These are phyloP conservation scores for Megaustenia siamemsis DNA, from an alignment of 2,888 invertebrate species.

Conservation along the genomic window DNA sequence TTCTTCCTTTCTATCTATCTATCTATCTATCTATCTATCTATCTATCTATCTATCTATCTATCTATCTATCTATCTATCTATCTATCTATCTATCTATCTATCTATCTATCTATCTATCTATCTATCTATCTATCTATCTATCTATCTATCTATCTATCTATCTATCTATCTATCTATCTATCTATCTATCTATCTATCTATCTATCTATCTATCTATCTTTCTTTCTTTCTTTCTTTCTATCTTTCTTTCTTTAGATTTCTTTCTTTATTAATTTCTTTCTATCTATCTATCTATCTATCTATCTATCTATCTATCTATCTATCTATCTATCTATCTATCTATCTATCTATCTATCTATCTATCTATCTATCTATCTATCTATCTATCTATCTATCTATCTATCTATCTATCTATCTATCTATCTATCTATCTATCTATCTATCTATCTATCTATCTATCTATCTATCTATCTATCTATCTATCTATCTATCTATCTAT, in stretches of 20 bases:
- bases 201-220: constrained; percentile 16
- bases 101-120: constrained; percentile 21
- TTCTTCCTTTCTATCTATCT: too few species aligned
- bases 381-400: too few species aligned
- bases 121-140: constrained; percentile 30
- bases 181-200: constrained; percentile 9
- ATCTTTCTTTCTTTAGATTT: constrained; percentile 6
- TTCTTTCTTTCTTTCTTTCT: constrained; percentile 17
- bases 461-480: too few species aligned
- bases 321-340: constrained; percentile 30
- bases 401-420: too few species aligned
- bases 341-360: constrained; percentile 9
- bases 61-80: constrained; percentile 12
- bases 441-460: too few species aligned
- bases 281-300: constrained; percentile 14
- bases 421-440: too few species aligned
- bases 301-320: constrained; percentile 23
- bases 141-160: constrained; percentile 26
- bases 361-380: too few species aligned
- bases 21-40: not conserved
- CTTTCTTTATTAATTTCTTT: too few species aligned
- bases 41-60: not conserved
- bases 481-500: too few species aligned
- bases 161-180: constrained; percentile 30
- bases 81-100: constrained; percentile 28